A percentile compares a stretch with the other conserved stretches of the same genome.
Evolutionary conservation across 2,888 invertebrate genomes (phyloP).

Genomic region (Barypeithes pellucidus): DNA sequence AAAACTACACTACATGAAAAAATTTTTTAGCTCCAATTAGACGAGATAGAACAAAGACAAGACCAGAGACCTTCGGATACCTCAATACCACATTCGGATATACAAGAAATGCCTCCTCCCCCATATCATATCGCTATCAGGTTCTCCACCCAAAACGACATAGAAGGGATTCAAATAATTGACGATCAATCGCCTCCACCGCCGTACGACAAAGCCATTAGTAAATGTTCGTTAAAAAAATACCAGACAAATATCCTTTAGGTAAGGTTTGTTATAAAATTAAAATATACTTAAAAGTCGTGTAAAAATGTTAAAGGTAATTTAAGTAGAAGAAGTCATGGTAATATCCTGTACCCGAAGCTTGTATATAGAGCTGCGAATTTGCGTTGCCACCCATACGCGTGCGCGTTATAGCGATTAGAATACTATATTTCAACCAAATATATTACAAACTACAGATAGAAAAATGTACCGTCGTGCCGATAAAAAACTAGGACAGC

Average conservation of each 20-base stretch:
- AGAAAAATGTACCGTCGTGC: too few species aligned
- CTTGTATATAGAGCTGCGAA: too few species aligned
- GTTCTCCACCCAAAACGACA: slow-evolving; percentile 76
- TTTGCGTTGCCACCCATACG: too few species aligned
- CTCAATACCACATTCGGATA: slow-evolving; percentile 43
- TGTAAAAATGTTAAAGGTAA: not conserved
- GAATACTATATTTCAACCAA: too few species aligned
- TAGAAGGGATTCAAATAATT: slow-evolving; percentile 66
- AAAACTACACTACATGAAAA: not conserved
- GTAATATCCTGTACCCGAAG: too few species aligned
- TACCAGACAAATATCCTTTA: slow-evolving; percentile 21
- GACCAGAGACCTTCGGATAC: slow-evolving; percentile 36
- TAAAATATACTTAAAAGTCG: not conserved
- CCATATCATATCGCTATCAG: slow-evolving; percentile 87
- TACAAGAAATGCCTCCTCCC: slow-evolving; percentile 77
- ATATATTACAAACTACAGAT: too few species aligned
- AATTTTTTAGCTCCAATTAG: slow-evolving; percentile 24
- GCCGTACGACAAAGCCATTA: slow-evolving; percentile 83
- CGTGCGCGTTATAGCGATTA: too few species aligned
- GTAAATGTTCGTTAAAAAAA: slow-evolving; percentile 68
- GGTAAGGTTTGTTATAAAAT: not conserved
- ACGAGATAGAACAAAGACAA: slow-evolving; percentile 27
- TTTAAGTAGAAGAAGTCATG: too few species aligned
- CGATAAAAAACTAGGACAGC: too few species aligned
- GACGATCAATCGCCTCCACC: slow-evolving; percentile 78